Evolutionary conservation across 1,140 invertebrate species (phyloP), one percentile per base, ranked within the genome.

Genomic region (Tetramorium parvispinum): DNA sequence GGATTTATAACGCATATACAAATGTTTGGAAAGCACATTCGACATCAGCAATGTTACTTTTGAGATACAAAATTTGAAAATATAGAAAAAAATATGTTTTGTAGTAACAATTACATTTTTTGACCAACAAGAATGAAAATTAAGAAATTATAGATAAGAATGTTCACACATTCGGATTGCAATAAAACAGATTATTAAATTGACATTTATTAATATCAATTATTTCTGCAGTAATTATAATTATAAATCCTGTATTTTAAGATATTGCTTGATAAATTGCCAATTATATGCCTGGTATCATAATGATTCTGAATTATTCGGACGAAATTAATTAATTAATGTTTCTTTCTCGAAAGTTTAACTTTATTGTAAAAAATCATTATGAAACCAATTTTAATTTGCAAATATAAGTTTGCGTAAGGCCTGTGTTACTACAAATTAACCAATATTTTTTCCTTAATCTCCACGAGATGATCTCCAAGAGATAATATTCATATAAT

Each of bases 221-320:
- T 4, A 32, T 55, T 57, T 5, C 18, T 21, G 53, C 4, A 55
- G 37, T 43, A 59, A 76, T 40, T 32, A 76, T 76, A 16, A 27
- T 59, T 59, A 76, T 59, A 76, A 76, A 59, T 76, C 37, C 73
- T 76, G 73, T 21, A 65, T 65, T 8, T 37, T 40, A 40, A 76
- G 1, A 76, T 76, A 76, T 76, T 76, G 37, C 37, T 76, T 43
- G 53, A 76, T 5, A 76, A 57, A 57, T 76, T 43, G 21, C 21
- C 53, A 43, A 27, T 59, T 59, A 40, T 59, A 59, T 43, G 4
- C 8, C 53, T 43, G n/a, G 1, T 43, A 76, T 10, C 32, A 40
- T 75, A 57, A 75, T 43, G n/a, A 76, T 27, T 59, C 4, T 43
- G 13, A 76, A 75, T 2, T 73, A 32, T 57, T 57, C 16, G 13